Evolutionary conservation across 2,888 invertebrate species (phyloP).

Genomic region (Hesperia comma): DNA sequence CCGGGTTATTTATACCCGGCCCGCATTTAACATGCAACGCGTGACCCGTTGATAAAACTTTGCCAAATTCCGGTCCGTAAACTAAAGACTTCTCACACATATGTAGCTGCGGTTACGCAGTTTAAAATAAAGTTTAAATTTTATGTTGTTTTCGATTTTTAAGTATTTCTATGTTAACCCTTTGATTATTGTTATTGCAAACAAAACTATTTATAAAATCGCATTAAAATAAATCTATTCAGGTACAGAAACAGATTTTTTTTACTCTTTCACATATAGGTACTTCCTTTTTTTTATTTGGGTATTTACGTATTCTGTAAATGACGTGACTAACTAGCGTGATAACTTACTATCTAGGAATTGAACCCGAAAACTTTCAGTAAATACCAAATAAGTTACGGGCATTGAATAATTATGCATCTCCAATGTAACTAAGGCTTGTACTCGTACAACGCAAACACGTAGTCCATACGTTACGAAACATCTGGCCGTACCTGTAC

Average conservation of each 20-base stretch:
- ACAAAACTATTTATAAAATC: too few relatives aligned
- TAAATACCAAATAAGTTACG: too few relatives aligned
- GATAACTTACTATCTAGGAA: too few relatives aligned
- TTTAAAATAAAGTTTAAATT: background rate
- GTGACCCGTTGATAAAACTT: slow-evolving; percentile 19
- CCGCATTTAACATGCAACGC: slow-evolving; percentile 21
- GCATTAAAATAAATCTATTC: too few relatives aligned
- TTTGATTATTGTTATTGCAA: too few relatives aligned
- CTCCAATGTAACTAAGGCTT: background rate
- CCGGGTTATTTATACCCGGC: slow-evolving; percentile 1
- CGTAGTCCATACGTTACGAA: slow-evolving; percentile 1
- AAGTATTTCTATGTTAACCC: too few relatives aligned
- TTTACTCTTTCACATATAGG: too few relatives aligned
- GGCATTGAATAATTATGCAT: background rate
- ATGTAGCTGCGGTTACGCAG: background rate
- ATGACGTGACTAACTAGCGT: too few relatives aligned
- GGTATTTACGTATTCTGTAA: too few relatives aligned
- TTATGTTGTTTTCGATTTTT: too few relatives aligned
- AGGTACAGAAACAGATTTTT: too few relatives aligned
- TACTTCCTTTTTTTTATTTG: too few relatives aligned
- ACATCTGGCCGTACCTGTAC: slow-evolving; percentile 6
- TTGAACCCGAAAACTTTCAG: background rate
- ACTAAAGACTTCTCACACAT: slow-evolving; percentile 8
- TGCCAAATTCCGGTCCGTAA: slow-evolving; percentile 20
- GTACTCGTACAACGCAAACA: background rate